Evolutionary conservation across 1,140 invertebrate genomes (phyloP).

Genomic region (Drosophila arawakana): DNA sequence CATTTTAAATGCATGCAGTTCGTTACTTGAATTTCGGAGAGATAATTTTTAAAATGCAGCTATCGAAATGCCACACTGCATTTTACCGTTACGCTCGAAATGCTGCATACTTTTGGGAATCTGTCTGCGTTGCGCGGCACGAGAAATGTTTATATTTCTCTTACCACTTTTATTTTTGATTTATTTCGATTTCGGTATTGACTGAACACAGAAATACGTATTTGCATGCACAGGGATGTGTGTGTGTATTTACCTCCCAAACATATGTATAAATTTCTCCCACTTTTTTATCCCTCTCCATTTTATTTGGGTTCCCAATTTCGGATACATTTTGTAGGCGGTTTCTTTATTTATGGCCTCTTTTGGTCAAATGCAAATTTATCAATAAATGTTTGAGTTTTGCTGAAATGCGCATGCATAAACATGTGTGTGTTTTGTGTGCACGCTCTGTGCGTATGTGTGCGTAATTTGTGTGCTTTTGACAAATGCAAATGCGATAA

Average conservation of each 20-base stretch:
- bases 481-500: conserved; percentile 29
- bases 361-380: conserved; percentile 44
- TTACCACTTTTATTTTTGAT: conserved; percentile 18
- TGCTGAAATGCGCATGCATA: conserved; percentile 32
- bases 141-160: conserved; percentile 3
- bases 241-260: background rate
- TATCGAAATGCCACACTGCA: conserved; percentile 3
- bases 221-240: background rate
- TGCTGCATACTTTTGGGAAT: conserved; percentile 12
- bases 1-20: background rate
- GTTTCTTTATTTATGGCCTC: conserved; percentile 39
- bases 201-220: conserved; percentile 10
- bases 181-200: conserved; percentile 28
- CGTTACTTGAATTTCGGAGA: background rate
- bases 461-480: conserved; percentile 1
- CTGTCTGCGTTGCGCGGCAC: conserved; percentile 3
- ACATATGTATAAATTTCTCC: background rate
- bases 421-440: background rate
- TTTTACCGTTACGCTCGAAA: conserved; percentile 9
- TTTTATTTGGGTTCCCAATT: background rate
- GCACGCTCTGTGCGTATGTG: conserved; percentile 3
- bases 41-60: conserved; percentile 16
- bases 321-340: conserved; percentile 9
- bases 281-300: background rate
- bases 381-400: conserved; percentile 33